Percentiles rank a stretch among this genome's conserved stretches.
Evolutionary conservation across 30 jellyfish, hydroid and myxozoan species (phyloP).

Genomic region (Aurelia coerulea): DNA sequence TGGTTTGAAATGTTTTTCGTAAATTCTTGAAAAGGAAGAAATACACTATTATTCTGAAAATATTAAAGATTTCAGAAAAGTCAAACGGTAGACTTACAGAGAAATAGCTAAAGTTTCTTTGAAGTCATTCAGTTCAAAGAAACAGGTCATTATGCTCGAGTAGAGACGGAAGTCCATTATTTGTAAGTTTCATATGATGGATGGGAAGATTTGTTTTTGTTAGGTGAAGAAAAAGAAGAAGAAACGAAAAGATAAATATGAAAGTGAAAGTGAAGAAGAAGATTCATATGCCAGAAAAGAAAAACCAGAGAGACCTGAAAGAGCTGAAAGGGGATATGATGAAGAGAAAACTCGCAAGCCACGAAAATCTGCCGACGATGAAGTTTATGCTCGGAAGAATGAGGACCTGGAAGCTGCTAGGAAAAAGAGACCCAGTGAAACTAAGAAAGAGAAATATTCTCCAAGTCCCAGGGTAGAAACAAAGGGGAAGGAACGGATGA

Average conservation of each 20-base stretch:
- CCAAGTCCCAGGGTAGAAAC: conserved; percentile 20
- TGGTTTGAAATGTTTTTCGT: too few relatives aligned
- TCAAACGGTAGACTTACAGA: too few relatives aligned
- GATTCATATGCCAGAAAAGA: conserved; percentile 18
- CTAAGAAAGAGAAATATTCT: conserved; percentile 34
- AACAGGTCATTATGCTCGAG: too few relatives aligned
- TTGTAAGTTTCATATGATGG: too few relatives aligned
- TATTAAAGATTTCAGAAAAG: too few relatives aligned
- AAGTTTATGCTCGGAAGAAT: neutral
- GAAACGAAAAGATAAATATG: conserved; percentile 37
- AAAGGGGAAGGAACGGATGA: conserved; percentile 25
- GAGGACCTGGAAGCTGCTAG: conserved; percentile 12
- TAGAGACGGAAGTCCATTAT: too few relatives aligned
- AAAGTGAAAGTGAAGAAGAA: conserved; percentile 42
- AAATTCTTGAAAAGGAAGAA: too few relatives aligned
- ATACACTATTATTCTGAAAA: too few relatives aligned
- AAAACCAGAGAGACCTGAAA: conserved; percentile 18
- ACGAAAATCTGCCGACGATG: conserved; percentile 40
- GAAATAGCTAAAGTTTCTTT: too few relatives aligned
- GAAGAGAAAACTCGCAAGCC: conserved; percentile 39
- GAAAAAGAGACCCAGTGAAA: conserved; percentile 36
- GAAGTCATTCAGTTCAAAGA: too few relatives aligned
- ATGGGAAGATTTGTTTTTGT: too few relatives aligned
- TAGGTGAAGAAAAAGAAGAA: conserved; percentile 52
- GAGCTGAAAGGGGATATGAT: conserved; percentile 26